Evolutionary conservation across 2,888 invertebrate species (phyloP), one percentile per base, ranked within the genome.

Genomic region (Clepsis dumicolana): DNA sequence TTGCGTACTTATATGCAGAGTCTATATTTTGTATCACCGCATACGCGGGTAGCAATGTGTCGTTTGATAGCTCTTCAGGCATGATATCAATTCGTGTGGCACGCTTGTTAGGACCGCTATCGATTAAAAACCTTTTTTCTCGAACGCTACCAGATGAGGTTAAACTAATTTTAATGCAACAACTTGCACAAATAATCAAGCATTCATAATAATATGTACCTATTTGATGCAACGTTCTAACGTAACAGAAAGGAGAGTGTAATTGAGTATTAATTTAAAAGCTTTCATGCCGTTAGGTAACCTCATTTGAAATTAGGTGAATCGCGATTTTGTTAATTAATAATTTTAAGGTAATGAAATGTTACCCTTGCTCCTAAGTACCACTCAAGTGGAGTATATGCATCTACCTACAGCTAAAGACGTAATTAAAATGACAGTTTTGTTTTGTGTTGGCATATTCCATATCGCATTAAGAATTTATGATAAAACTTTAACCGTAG

Each of bases 251-350:
- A 41, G 1, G 48, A 12, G 48, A 21, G 12, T 48, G 21, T 48
- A 48, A 48, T 21, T 48, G 48, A 48, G 12, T 48, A 48, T 21
- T 12, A 48, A 48, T 21, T 10, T 48, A 48, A 48, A 21, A 21
- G 18, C 18, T 21, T 48, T 48, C 21, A 48, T 48, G 48, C 48
- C 48, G 21, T 21, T 18, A 48, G 10, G 10, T 21, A 48, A 48
- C 48, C 10, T 48, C 21, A 48, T 48, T 48, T 48, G 10, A 48
- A 48, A 48, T 48, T 12, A 48, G 21, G 10, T 48, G 21, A 48
- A 48, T 18, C 21, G 21, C 3, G 12, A 12, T 18, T 48, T 21
- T 12, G 21, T 48, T 21, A 48, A 48, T 48, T 21, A 21, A 10
- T 21, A 44, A 44, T 44, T 48, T 24, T 48, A 48, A 21, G 16